phyloP scores from a whole-genome alignment of 2,113 vertebrate genomes.

The Rafetus swinhoei region DNA sequence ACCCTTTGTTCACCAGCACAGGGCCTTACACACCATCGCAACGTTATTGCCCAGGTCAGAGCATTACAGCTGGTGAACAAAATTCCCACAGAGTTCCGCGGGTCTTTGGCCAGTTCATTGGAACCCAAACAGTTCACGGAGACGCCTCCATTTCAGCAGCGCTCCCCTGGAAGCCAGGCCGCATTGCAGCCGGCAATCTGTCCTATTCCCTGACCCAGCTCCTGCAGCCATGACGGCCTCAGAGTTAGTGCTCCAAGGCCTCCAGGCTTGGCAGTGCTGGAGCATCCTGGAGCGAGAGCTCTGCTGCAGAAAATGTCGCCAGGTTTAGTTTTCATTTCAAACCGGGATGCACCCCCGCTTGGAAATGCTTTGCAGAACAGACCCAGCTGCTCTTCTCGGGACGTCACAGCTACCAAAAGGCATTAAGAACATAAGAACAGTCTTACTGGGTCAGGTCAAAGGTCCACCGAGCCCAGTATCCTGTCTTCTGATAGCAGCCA shows the following conservation, averaged over 20 bases:
- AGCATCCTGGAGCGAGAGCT: neutral
- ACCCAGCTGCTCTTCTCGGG: neutral
- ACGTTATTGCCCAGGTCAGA: neutral
- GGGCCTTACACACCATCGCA: neutral
- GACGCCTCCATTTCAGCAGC: neutral
- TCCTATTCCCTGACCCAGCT: neutral
- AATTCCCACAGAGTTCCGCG: neutral
- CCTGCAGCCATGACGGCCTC: neutral
- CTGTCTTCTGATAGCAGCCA: no score
- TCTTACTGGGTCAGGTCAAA: no score
- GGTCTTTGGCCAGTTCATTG: neutral
- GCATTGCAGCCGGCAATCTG: neutral
- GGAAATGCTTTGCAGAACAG: neutral
- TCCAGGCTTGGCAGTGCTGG: neutral
- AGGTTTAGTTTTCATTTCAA: neutral
- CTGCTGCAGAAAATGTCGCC: neutral
- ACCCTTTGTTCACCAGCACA: accelerated
- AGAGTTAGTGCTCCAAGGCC: neutral
- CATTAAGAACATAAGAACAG: neutral
- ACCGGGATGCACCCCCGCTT: no score
- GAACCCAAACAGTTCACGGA: neutral
- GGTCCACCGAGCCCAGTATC: no score
- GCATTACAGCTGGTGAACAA: neutral
- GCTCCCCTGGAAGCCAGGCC: neutral
- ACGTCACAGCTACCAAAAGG: neutral